Base-by-base conservation (phyloP, 2,113 vertebrate genomes). In the Solenodon paradoxus region DNA sequence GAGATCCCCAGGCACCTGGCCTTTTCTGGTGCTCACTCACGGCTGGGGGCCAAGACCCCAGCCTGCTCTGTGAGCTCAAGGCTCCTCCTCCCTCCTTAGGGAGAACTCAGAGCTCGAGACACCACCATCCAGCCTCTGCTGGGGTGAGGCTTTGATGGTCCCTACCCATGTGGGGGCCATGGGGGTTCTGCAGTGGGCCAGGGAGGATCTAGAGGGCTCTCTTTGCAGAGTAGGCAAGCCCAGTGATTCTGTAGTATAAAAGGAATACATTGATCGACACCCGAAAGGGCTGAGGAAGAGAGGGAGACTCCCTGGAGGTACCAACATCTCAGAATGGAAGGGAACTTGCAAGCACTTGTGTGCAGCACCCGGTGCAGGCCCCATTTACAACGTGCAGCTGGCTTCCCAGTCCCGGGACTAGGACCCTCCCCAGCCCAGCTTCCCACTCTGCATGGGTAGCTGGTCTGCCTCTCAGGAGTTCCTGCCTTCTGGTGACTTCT, bases 21-120 rank as follows among this genome's bases (percentile, higher is more conserved):
- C 59, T 92, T 94, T 92, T 45, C 64, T 81, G 81, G 47, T 88
- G 32, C n/a, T 74, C 5, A 0, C 40, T 71, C 47, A 71, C 8
- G 5, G 42, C 74, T 30, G 19, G n/a, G 45, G 51, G 35, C 6
- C 79, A 92, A 69, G 90, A 80, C 38, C 80, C 53, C 38, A 83
- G 47, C 57, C 57, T 28, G 7, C 69, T 24, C 8, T 55, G 28
- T 11, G 35, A 47, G 55, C 32, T 57, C 30, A 81, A 28, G 28
- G 47, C 40, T 87, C 47, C 59, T 45, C 26, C n/a, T 91, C 32
- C 69, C 45, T 94, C 38, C 22, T 40, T 20, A 61, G 26, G 66
- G 40, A 45, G 26, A 22, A 49, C 49, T 64, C n/a, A 42, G 57
- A 57, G 28, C 38, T 66, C 17, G 8, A 6, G 35, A 26, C 17